Evolutionary conservation across 2,888 invertebrate genomes (phyloP).

Genomic region (Hartigia nigra): DNA sequence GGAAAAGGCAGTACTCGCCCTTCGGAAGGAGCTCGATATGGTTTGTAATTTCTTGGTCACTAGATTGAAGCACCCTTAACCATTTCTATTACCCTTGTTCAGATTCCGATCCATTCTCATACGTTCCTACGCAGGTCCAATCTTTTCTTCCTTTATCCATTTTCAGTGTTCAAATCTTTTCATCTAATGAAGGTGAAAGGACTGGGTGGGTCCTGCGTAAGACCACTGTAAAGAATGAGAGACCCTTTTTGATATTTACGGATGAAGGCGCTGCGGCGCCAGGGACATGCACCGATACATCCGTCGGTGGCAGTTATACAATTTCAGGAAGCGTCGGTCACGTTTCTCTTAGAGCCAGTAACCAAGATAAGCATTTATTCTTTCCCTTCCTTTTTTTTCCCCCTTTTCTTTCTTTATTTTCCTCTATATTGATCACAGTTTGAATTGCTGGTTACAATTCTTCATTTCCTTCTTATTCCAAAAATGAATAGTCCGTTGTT

Average conservation of each 20-base stretch:
- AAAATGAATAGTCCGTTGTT: conserved; percentile 1
- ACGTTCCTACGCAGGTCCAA: not conserved
- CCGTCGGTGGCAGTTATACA: not conserved
- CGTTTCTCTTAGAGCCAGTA: not conserved
- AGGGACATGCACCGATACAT: not conserved
- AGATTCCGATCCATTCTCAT: not conserved
- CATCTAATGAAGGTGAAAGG: not conserved
- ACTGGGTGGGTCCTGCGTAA: not conserved
- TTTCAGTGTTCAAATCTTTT: not conserved
- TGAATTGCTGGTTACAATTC: not conserved
- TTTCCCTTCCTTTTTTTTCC: conserved; percentile 15
- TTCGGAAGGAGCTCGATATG: conserved; percentile 91
- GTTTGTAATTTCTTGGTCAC: conserved; percentile 66
- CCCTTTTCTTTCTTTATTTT: not conserved
- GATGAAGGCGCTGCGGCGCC: not conserved
- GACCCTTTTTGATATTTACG: not conserved
- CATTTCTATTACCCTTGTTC: not conserved
- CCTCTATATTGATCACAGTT: not conserved
- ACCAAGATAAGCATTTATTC: conserved; percentile 17
- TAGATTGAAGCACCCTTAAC: not conserved
- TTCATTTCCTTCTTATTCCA: not conserved
- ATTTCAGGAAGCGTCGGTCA: not conserved
- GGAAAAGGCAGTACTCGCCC: conserved; percentile 89
- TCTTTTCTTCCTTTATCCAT: not conserved
- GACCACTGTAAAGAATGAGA: not conserved